Base-by-base conservation (phyloP, 2,888 invertebrate genomes). In the Steinernema scapterisci region DNA sequence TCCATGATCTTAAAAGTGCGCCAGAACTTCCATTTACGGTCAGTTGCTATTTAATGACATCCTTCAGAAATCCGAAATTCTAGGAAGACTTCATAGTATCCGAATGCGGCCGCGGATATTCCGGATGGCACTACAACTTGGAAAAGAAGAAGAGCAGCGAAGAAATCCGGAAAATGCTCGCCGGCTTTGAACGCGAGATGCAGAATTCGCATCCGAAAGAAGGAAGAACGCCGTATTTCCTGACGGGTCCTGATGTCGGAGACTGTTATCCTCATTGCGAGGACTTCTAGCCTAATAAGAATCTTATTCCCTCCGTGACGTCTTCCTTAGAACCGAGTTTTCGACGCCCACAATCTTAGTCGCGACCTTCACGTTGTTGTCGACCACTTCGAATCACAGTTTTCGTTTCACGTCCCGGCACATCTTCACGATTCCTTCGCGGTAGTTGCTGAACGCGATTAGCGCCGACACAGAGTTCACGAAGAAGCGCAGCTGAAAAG, bases 231-330 rank as follows among this genome's bases (percentile, higher is more conserved):
- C 74, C 80, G 6, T 80, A 81, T 0, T 73, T 81, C 56, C 77
- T 83, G 0, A 23, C 71, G 6, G 72, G 77, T 21, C 80, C 81
- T 0, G 84, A 83, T 63, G 77, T 83, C 23, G 84, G 81, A 16
- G 56, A 76, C 0, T 84, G 84, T 70, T 84, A 75, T 56, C 84
- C 84, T 9, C 71, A 78, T 19, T 84, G 84, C 70, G 83, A 84
- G 23, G 54, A 76, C 23, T 21, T 63, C 38, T n/a, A n/a, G n/a
- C n/a, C n/a, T n/a, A n/a, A n/a, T n/a, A n/a, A n/a, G n/a, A n/a
- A n/a, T n/a, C n/a, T n/a, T n/a, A n/a, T n/a, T n/a, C 38, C 38
- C 9, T 38, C 9, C 38, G 3, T 38, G 38, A 38, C 38, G 38
- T 38, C 9, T 38, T 38, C 38, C 38, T 38, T 38, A 9, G 5